These are phyloP conservation scores for Brachyalestes nurse DNA, from an alignment of 2,797 vertebrate species.

Conservation along the genomic window DNA sequence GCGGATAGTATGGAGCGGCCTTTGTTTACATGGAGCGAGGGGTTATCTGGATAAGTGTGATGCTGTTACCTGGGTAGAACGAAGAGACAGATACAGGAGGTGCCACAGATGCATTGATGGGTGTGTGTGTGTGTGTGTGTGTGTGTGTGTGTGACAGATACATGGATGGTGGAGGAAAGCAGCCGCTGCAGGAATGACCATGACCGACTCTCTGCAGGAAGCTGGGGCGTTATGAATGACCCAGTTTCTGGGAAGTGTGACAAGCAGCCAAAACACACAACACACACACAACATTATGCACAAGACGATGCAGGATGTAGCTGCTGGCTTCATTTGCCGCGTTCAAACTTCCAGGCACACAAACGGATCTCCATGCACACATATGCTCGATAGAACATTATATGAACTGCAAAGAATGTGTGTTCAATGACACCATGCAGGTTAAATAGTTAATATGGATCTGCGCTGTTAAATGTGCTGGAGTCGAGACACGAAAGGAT, in stretches of 20 bases:
- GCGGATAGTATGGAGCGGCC: neutral
- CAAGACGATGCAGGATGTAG: neutral
- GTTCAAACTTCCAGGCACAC: neutral
- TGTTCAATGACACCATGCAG: too few species aligned
- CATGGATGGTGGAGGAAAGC: neutral
- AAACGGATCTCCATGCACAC: constrained; percentile 2
- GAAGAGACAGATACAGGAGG: neutral
- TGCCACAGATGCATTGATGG: neutral
- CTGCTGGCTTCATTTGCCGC: constrained; percentile 18
- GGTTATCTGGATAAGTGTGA: constrained; percentile 61
- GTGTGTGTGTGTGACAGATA: neutral
- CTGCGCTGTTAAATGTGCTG: too few species aligned
- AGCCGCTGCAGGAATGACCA: neutral
- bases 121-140: too few species aligned
- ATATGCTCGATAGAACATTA: neutral
- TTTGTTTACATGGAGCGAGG: constrained; percentile 42
- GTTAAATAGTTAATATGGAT: too few species aligned
- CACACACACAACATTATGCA: constrained; percentile 39
- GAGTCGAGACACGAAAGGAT: too few species aligned
- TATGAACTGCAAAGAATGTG: too few species aligned
- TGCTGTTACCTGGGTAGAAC: neutral
- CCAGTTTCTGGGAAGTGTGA: constrained; percentile 37
- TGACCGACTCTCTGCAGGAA: neutral
- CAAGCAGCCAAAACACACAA: constrained; percentile 43
- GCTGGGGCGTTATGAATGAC: constrained; percentile 15